Conservation (phyloP, 2,888 invertebrate species). For the Eubasilissa splendida region DNA sequence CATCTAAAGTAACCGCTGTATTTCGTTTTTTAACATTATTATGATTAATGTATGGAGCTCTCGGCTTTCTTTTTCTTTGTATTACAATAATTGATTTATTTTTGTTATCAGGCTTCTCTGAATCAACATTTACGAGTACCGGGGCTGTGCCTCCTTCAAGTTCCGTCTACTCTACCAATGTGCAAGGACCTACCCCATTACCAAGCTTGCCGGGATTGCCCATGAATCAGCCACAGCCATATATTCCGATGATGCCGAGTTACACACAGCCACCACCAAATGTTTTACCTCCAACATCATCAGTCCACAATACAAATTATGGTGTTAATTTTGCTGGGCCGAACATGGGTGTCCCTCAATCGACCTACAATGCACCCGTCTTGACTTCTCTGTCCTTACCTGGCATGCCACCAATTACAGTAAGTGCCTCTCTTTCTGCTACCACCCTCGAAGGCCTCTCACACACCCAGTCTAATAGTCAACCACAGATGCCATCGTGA, state of each 20-base stretch:
- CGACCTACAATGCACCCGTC: slow-evolving; percentile 67
- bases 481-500: slow-evolving; percentile 53
- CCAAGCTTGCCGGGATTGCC: slow-evolving; percentile 71
- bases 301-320: slow-evolving; percentile 30
- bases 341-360: slow-evolving; percentile 60
- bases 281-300: slow-evolving; percentile 56
- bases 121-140: slow-evolving; percentile 69
- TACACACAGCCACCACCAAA: slow-evolving; percentile 64
- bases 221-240: slow-evolving; percentile 72
- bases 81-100: neutral
- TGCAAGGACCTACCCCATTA: slow-evolving; percentile 72
- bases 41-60: neutral
- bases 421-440: slow-evolving; percentile 80
- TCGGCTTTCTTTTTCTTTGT: slow-evolving; percentile 9
- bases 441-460: slow-evolving; percentile 73
- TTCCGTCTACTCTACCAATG: slow-evolving; percentile 64
- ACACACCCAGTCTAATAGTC: slow-evolving; percentile 42
- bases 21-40: too few relatives aligned
- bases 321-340: neutral
- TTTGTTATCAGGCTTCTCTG: slow-evolving; percentile 67
- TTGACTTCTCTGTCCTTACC: slow-evolving; percentile 82
- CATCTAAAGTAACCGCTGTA: too few relatives aligned
- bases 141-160: slow-evolving; percentile 60
- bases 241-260: slow-evolving; percentile 71
- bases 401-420: slow-evolving; percentile 86